Base-by-base conservation (phyloP, 2,113 vertebrate species). In the Egretta garzetta region DNA sequence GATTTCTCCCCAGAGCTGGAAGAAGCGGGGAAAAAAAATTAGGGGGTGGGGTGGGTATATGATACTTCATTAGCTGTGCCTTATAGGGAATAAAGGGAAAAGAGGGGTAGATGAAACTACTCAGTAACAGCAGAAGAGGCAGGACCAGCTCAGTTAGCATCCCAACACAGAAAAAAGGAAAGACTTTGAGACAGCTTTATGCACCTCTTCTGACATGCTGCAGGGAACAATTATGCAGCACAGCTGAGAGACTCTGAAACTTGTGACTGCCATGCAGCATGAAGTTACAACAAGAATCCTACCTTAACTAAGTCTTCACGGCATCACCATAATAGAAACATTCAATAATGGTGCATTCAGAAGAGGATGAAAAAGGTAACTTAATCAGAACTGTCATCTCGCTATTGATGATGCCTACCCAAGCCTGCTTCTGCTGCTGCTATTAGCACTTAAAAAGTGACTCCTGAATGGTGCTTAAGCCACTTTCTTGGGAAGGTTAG, bases 21-120 rank as follows among this genome's bases (percentile, higher is more conserved):
- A 68, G 37, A 16, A 67, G 14, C 4, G 8, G 9, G 2, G 0
- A 0, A 9, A 55, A 73, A 19, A 18, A 52, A 17, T 43, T 43
- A 6, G 9, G 2, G 3, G 4, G 3, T 5, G 7, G 9, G 13
- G 6, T 0, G 4, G 3, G 5, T 21, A 12, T 30, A n/a, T 15
- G 28, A 5, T 77, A 72, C 15, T 79, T 82, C 37, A 71, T 64
- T 35, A 72, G 4, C 26, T 79, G 12, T 79, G 62, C 62, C 39
- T 82, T 49, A 67, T 0, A 63, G 32, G 20, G 6, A 59, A 71
- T 39, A 86, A 94, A 91, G 27, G 26, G 49, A 68, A 82, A 50
- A 95, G 28, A 55, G 4, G 0, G 7, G 5, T 43, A 76, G 76
- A 64, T 24, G 10, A 35, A 96, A 37, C 23, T 79, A 62, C 14